Base-by-base conservation (phyloP, 2,113 vertebrate genomes). In the Ceratotherium simum region DNA sequence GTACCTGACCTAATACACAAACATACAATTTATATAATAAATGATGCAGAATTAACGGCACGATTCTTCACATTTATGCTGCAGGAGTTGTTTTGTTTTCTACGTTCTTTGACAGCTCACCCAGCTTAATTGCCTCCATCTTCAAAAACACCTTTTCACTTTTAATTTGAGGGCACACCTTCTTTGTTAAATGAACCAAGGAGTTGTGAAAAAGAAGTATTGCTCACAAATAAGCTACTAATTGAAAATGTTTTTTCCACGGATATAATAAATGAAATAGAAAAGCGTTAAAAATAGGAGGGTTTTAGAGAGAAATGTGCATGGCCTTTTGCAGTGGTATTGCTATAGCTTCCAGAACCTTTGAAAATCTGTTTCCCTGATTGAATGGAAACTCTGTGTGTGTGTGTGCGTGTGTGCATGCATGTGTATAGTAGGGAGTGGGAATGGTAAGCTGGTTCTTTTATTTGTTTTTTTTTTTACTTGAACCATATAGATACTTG, bases 61-160 rank as follows among this genome's bases (percentile, higher is more conserved):
- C 6, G 42, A 12, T 25, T 39, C 62, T 92, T 80, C 51, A 42
- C 27, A 12, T 29, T 23, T 67, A 62, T 60, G 54, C 73, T 20
- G 1, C 10, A 33, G 42, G 42, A 25, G 4, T 48, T 39, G 62
- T 93, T 97, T 95, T 65, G 56, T 89, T 95, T 95, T 76, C 51
- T 70, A 2, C 33, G 27, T 36, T 58, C 36, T 75, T 93, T 92
- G 94, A 72, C 56, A 82, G 85, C 8, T 11, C 8, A 27, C 70
- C 31, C 11, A 89, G 87, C 20, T 92, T 94, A 97, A 92, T 94
- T 92, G 65, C 86, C 11, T 93, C 60, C 27, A 58, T 36, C 16
- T 90, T 91, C 42, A 78, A 84, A 86, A 96, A 91, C 48, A 73
- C 33, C 25, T 95, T 95, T 81, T 96, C 83, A 94, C 82, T 95